These are phyloP conservation scores for Etheostoma perlongum DNA, from an alignment of 2,797 vertebrate species.

Conservation along the genomic window DNA sequence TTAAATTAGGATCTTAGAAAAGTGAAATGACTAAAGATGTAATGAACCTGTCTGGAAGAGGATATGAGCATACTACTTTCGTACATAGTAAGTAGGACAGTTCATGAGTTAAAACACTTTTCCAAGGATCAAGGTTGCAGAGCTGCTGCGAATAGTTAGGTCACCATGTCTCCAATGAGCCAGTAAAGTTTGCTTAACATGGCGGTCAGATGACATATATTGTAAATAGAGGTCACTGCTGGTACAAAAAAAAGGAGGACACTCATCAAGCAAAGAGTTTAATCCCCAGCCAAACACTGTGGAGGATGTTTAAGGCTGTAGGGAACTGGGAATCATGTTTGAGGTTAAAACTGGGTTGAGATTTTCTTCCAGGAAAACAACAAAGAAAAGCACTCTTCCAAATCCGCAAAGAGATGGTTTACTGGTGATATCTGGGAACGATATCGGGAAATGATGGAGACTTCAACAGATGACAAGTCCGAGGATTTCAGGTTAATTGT, in stretches of 20 bases:
- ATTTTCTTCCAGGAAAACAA: slow-evolving; percentile 8
- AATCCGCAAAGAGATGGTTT: background rate
- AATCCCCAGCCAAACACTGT: slow-evolving; percentile 5
- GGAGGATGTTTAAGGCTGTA: slow-evolving; percentile 9
- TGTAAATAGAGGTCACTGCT: slow-evolving; percentile 18
- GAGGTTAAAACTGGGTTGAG: slow-evolving; percentile 2
- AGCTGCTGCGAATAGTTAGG: slow-evolving; percentile 34
- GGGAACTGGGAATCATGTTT: slow-evolving; percentile 5
- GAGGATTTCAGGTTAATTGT: too few relatives aligned
- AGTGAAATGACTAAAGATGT: slow-evolving; percentile 2
- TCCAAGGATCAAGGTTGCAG: slow-evolving; percentile 23
- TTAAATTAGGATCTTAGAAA: slow-evolving; percentile 7
- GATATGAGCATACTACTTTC: slow-evolving; percentile 10
- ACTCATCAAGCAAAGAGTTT: background rate
- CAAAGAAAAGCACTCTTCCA: background rate
- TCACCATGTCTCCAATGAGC: slow-evolving; percentile 40
- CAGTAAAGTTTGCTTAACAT: slow-evolving; percentile 29
- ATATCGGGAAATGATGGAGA: too few relatives aligned
- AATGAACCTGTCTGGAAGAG: background rate
- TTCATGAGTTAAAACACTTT: slow-evolving; percentile 42
- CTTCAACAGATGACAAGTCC: too few relatives aligned
- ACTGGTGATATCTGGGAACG: background rate
- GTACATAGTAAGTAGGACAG: slow-evolving; percentile 38
- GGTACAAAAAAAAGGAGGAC: slow-evolving; percentile 24
- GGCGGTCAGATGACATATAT: slow-evolving; percentile 15